phyloP scores from a whole-genome alignment of 2,888 invertebrate species.

The Drosophila pseudotalamancana region DNA sequence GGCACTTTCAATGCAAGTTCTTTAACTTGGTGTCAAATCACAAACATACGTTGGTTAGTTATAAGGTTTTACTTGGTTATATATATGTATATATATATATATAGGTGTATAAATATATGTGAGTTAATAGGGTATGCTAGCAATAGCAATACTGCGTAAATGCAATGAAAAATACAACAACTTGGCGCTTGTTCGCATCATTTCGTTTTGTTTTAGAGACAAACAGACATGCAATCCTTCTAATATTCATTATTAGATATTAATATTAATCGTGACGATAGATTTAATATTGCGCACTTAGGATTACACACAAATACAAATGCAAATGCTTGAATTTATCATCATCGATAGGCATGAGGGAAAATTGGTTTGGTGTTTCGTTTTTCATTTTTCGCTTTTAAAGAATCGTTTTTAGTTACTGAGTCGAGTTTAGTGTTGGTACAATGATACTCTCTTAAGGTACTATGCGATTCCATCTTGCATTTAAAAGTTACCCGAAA shows the following conservation, averaged over 20 bases:
- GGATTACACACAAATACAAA: slow-evolving; percentile 11
- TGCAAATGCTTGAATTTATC: slow-evolving; percentile 9
- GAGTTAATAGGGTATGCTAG: slow-evolving; percentile 4
- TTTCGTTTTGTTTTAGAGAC: too few species aligned
- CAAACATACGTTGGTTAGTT: slow-evolving; percentile 12
- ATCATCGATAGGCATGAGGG: slow-evolving; percentile 1
- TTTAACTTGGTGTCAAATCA: slow-evolving; percentile 19
- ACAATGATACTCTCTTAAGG: slow-evolving; percentile 24
- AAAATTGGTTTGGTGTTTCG: not conserved
- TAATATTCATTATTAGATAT: not conserved
- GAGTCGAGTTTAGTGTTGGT: slow-evolving; percentile 10
- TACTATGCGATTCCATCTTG: slow-evolving; percentile 37
- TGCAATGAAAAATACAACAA: slow-evolving; percentile 45
- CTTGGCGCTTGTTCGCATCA: slow-evolving; percentile 24
- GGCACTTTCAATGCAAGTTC: slow-evolving; percentile 23
- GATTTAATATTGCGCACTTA: slow-evolving; percentile 4
- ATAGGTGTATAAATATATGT: not conserved
- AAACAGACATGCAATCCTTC: not conserved
- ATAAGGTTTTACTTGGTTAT: not conserved
- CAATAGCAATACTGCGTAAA: slow-evolving; percentile 27
- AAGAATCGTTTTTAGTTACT: slow-evolving; percentile 7
- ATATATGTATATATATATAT: slow-evolving; percentile 4
- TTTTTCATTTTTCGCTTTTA: not conserved
- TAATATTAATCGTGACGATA: not conserved
- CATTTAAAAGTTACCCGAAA: slow-evolving; percentile 29